Evolutionary conservation across 53 echinoderm and acorn worm species (phyloP), one percentile per base, ranked within the genome.

Genomic region (Stichopus horrens): DNA sequence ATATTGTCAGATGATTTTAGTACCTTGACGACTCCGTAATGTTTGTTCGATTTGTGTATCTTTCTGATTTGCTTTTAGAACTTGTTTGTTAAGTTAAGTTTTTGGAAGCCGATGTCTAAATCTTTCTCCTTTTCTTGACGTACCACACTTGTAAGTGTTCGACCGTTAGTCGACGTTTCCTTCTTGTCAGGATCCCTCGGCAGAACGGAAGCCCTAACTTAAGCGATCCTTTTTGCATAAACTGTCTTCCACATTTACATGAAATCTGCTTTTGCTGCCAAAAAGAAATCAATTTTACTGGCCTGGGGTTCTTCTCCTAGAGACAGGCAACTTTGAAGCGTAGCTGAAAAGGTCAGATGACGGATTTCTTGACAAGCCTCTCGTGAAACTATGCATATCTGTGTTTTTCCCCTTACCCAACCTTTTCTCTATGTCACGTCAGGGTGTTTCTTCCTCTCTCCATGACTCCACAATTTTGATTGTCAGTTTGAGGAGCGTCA

Each of bases 281-380:
- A 23, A 23, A 79, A 79, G 56, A 79, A 79, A 79, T 79, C 79
- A 79, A 79, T 79, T 79, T 55, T 23, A 11, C n/a, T 55, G 54
- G 79, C 79, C 79, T 53, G 10, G 54, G 79, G 6, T 55, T 54
- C 53, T 20, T 56, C 54, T 79, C 79, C 54, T 9, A 79, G 54
- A n/a, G 56, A 79, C 55, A 79, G 21, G 53, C 56, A 13, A 5
- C 54, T 79, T 55, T 23, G 6, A 55, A 19, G 16, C 54, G 79
- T 79, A 54, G 3, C 79, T 79, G 55, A 19, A 79, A 53, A 79
- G 79, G 79, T 79, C 79, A 79, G 57, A 7, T 18, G 71, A 7
- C 71, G 71, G n/a, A 18, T 18, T 18, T 79, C 55, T 54, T 79
- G 79, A 18, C 79, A 79, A 54, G 79, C 8, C 8, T 54, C 55